Evolutionary conservation across 2,888 invertebrate genomes (phyloP).

Genomic region (Ypsolopha sequella): DNA sequence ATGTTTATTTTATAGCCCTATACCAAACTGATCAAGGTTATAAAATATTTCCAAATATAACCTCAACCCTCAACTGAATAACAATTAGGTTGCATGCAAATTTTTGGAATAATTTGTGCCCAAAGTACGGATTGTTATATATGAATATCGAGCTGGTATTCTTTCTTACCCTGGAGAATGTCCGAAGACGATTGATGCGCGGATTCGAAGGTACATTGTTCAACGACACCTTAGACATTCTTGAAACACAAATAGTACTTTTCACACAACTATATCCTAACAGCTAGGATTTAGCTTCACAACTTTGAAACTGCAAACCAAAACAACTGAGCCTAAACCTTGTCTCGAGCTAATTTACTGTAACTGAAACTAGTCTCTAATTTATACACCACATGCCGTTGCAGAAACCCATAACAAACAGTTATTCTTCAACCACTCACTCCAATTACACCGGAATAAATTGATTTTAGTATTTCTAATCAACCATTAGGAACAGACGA

Average conservation of each 20-base stretch:
- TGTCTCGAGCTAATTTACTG: background rate
- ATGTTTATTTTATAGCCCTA: no score
- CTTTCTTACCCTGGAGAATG: slow-evolving; percentile 56
- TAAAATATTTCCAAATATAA: background rate
- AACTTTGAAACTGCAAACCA: slow-evolving; percentile 27
- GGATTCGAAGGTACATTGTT: slow-evolving; percentile 63
- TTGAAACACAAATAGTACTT: slow-evolving; percentile 11
- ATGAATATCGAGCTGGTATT: slow-evolving; percentile 6
- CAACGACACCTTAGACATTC: slow-evolving; percentile 62
- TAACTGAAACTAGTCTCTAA: slow-evolving; percentile 24
- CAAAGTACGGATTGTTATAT: background rate
- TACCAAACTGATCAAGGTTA: background rate
- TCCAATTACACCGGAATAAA: slow-evolving; percentile 6
- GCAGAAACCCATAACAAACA: slow-evolving; percentile 31
- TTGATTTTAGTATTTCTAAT: background rate
- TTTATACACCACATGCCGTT: slow-evolving; percentile 23
- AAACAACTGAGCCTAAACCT: slow-evolving; percentile 15
- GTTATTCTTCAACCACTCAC: background rate
- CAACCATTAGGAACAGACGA: background rate
- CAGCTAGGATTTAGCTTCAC: slow-evolving; percentile 1
- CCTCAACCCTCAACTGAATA: background rate
- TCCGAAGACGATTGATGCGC: slow-evolving; percentile 55
- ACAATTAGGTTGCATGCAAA: background rate
- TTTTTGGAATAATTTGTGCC: background rate
- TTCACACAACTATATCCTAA: no score